Evolutionary conservation across 1,140 invertebrate species (phyloP).

Genomic region (Lucilia sericata): DNA sequence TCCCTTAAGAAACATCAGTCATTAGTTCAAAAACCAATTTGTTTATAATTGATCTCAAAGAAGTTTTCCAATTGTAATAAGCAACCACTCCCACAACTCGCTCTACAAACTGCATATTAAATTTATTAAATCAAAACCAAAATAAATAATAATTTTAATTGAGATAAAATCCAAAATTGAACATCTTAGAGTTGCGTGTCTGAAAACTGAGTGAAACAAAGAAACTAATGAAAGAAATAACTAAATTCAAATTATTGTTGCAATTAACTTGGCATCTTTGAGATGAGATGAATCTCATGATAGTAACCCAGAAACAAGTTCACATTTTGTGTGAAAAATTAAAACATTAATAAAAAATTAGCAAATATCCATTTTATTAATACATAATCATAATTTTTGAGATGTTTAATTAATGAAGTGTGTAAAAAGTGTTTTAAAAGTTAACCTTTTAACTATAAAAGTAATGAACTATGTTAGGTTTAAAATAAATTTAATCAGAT

Average conservation of each 20-base stretch:
- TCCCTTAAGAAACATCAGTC: background rate
- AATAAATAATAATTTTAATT: background rate
- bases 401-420: too few species aligned
- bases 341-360: too few species aligned
- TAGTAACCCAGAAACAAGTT: constrained; percentile 42
- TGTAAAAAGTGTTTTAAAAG: too few species aligned
- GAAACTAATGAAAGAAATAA: background rate
- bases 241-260: background rate
- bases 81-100: background rate
- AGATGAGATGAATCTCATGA: constrained; percentile 34
- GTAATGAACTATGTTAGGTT: too few species aligned
- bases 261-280: background rate
- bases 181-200: background rate
- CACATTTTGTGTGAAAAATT: background rate
- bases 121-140: background rate
- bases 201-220: background rate
- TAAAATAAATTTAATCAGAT: too few species aligned
- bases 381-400: too few species aligned
- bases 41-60: background rate
- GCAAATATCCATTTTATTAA: too few species aligned
- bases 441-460: too few species aligned
- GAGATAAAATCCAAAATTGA: background rate
- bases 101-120: background rate
- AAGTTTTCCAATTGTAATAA: background rate
- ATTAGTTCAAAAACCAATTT: constrained; percentile 1